Conservation (phyloP, 30 jellyfish, hydroid and myxozoan genomes). For the Hydractinia echinata region DNA sequence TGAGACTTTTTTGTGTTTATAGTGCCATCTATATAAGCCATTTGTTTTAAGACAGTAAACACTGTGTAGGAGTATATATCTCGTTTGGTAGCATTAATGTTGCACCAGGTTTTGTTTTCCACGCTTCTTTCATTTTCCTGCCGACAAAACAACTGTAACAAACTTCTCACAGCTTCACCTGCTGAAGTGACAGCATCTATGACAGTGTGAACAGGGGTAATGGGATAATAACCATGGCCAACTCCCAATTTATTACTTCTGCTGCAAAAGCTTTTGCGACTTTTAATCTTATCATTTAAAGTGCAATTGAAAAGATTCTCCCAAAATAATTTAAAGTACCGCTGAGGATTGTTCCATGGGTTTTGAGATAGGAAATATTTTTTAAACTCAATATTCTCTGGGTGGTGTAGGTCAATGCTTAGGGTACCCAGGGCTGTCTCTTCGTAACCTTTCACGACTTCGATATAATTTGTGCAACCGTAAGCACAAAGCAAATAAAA, state of each 20-base stretch:
- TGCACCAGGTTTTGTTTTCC: slow-evolving; percentile 19
- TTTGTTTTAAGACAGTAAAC: slow-evolving; percentile 21
- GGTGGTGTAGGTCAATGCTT: slow-evolving; percentile 15
- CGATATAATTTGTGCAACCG: slow-evolving; percentile 28
- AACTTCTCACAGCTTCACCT: slow-evolving; percentile 45
- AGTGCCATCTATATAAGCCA: slow-evolving; percentile 71
- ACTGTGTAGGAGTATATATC: slow-evolving; percentile 13
- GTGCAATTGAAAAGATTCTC: slow-evolving; percentile 14
- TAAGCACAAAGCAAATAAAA: slow-evolving; percentile 20
- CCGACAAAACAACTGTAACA: slow-evolving; percentile 37
- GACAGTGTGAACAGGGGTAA: slow-evolving; percentile 73
- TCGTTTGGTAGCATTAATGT: slow-evolving; percentile 22
- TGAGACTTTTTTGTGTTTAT: slow-evolving; percentile 34
- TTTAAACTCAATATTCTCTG: slow-evolving; percentile 12
- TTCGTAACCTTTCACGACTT: slow-evolving; percentile 20
- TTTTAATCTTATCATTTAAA: neutral
- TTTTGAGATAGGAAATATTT: slow-evolving; percentile 12
- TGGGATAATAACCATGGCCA: slow-evolving; percentile 74
- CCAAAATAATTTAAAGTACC: slow-evolving; percentile 9
- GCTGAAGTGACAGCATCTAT: slow-evolving; percentile 59
- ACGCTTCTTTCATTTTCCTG: neutral
- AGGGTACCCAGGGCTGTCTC: slow-evolving; percentile 22
- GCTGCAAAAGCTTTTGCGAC: slow-evolving; percentile 29
- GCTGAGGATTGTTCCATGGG: slow-evolving; percentile 1
- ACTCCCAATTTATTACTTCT: slow-evolving; percentile 45